Percentiles rank a stretch among this genome's conserved stretches.
Conservation (phyloP, 2,888 invertebrate genomes). For the Limenitis camilla region DNA sequence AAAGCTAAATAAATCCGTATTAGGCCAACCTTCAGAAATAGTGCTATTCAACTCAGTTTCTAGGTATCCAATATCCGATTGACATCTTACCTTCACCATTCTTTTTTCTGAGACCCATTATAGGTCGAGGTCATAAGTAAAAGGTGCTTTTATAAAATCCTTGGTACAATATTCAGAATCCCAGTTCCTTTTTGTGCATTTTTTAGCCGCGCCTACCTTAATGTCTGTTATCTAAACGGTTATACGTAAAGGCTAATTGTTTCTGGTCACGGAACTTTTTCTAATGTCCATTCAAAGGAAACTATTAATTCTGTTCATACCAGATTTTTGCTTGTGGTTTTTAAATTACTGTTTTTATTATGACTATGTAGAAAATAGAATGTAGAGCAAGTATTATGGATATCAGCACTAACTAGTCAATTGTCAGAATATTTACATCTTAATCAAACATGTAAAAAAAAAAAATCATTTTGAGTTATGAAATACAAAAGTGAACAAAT, state of each 20-base stretch:
- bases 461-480: too few species aligned
- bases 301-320: too few species aligned
- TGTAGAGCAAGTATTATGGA: too few species aligned
- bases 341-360: too few species aligned
- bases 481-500: too few species aligned
- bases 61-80: slow-evolving; percentile 19
- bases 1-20: too few species aligned
- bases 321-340: too few species aligned
- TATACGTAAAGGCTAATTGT: slow-evolving; percentile 6
- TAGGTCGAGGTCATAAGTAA: slow-evolving; percentile 21
- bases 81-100: slow-evolving; percentile 22
- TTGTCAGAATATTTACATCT: too few species aligned
- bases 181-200: slow-evolving; percentile 15
- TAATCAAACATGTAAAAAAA: too few species aligned
- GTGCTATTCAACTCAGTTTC: slow-evolving; percentile 9
- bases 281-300: not conserved
- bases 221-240: slow-evolving; percentile 2
- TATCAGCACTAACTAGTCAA: too few species aligned
- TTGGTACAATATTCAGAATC: slow-evolving; percentile 10
- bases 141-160: slow-evolving; percentile 15
- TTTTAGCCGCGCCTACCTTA: slow-evolving; percentile 8
- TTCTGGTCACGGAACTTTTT: not conserved
- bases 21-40: slow-evolving; percentile 11
- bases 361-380: too few species aligned
- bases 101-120: slow-evolving; percentile 19